Evolutionary conservation across 37 sponge, comb jelly and placozoan species (phyloP), one percentile per base, ranked within the genome.

Genomic region (Ianthella basta): DNA sequence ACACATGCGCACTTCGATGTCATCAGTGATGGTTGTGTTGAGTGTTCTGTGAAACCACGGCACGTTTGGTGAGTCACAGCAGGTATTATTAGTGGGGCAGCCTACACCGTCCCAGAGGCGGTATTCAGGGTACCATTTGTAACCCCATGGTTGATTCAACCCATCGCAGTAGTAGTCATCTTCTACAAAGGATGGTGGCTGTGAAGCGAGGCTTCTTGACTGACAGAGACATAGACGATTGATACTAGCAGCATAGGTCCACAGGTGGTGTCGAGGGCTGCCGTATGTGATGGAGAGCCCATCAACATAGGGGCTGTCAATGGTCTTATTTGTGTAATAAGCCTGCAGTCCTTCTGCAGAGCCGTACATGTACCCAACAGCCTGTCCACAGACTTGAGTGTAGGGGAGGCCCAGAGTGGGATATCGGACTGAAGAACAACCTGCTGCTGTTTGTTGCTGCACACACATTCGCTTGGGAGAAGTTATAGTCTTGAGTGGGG

Each of bases 1-100:
- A 37, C 85, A 74, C 29, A 24, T 19, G 16, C 85, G 34, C 38
- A 85, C 24, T 33, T 85, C 60, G 57, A 85, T 73, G 70, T 72
- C 60, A 21, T 85, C 85, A 55, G 63, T 85, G 20, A 78, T 85
- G 27, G 56, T 33, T 15, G 27, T 44, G 33, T 75, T 60, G 56
- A 85, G 85, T 56, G 77, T 75, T 24, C 40, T 85, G 34, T 25
- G 25, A 38, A 85, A 85, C 75, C 77, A 85, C 74, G 85, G 85
- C 35, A 70, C 59, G 60, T 36, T 59, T 53, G 37, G 55, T 29
- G 70, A 8, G 40, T 72, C 21, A 34, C 85, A 85, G 63, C 85
- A 85, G 24, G 59, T 35, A 21, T 34, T 74, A 10, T 27, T 10
- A n/a, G 61, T 14, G 4, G 27, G 21, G 74, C 85, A 85, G 40